These are phyloP conservation scores for Catharus minimus DNA, from an alignment of 2,113 vertebrate species.

Conservation along the genomic window DNA sequence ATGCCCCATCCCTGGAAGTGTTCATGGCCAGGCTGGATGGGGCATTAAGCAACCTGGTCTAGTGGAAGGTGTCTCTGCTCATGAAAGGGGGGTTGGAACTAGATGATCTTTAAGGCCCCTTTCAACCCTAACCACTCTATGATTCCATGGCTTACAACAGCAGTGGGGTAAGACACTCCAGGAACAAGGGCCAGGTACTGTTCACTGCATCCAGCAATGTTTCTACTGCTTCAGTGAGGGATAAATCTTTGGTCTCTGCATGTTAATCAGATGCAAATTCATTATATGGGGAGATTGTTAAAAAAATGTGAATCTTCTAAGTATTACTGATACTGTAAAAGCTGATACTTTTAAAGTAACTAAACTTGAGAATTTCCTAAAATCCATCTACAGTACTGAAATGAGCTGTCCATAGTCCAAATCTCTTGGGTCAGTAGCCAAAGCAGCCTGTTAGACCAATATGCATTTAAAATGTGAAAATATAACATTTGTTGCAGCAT, in stretches of 20 bases:
- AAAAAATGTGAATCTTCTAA: not conserved
- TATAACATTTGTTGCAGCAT: not conserved
- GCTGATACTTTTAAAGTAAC: not conserved
- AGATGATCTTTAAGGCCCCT: not conserved
- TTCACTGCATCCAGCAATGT: not conserved
- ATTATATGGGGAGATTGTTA: not conserved
- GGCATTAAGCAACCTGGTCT: not conserved
- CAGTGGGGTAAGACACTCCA: not conserved
- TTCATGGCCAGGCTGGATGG: not conserved
- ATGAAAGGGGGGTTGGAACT: not conserved
- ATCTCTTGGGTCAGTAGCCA: not conserved
- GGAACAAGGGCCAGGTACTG: not conserved
- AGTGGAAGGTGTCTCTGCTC: not conserved
- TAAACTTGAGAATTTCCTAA: not conserved
- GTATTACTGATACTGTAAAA: not conserved
- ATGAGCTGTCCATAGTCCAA: not conserved
- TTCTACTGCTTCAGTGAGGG: not conserved
- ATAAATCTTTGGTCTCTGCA: not conserved
- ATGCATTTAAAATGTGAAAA: not conserved
- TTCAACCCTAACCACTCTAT: not conserved
- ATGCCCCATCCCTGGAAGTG: not conserved
- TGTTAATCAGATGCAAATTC: not conserved
- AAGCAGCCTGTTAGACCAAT: not conserved
- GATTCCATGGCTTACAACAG: not conserved
- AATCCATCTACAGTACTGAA: not conserved